Conservation (phyloP, 2,797 vertebrate genomes). For the Podargus strigoides region DNA sequence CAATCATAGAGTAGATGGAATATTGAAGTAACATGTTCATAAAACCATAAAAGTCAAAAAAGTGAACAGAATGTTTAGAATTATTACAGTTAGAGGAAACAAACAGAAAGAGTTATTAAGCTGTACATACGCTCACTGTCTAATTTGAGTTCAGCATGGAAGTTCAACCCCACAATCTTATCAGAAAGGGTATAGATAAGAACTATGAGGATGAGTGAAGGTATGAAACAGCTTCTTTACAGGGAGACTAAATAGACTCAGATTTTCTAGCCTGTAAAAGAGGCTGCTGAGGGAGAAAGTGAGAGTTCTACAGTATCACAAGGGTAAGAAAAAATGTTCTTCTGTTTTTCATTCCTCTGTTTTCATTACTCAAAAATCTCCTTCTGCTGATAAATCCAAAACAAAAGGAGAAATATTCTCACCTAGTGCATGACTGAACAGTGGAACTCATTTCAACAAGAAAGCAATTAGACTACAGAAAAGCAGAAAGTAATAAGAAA, state of each 20-base stretch:
- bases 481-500: background rate
- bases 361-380: background rate
- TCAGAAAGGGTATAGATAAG: background rate
- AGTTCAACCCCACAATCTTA: background rate
- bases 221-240: background rate
- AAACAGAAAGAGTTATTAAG: background rate
- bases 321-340: background rate
- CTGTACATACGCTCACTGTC: background rate
- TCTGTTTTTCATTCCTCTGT: background rate
- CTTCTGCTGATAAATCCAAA: background rate
- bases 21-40: background rate
- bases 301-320: background rate
- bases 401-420: background rate
- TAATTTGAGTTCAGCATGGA: background rate
- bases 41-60: background rate
- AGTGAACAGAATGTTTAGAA: background rate
- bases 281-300: background rate
- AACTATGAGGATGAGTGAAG: background rate
- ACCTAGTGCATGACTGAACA: background rate
- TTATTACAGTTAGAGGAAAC: background rate
- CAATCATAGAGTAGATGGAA: rapidly evolving
- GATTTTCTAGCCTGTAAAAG: background rate
- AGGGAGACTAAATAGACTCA: background rate
- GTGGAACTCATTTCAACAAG: background rate
- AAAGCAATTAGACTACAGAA: background rate